phyloP scores from a whole-genome alignment of 2,113 vertebrate species.

The Colistium nudipinnis region DNA sequence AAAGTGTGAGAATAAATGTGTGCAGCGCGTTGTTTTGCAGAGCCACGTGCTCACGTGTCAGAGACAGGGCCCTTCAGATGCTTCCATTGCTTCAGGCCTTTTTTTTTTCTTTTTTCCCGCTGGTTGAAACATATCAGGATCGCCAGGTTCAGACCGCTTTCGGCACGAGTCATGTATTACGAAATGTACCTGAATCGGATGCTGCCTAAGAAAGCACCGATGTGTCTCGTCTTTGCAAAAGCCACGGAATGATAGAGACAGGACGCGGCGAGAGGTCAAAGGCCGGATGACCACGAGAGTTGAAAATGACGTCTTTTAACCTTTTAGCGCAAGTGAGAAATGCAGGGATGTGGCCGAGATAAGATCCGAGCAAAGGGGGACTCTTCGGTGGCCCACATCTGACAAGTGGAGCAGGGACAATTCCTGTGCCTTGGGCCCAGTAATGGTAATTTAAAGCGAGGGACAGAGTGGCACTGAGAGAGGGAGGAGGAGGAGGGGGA shows the following conservation, averaged over 20 bases:
- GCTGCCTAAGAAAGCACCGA: not conserved
- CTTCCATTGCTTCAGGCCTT: slow-evolving; percentile 33
- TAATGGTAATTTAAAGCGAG: slow-evolving; percentile 77
- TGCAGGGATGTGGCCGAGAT: slow-evolving; percentile 25
- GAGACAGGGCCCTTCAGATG: slow-evolving; percentile 35
- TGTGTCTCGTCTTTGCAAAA: slow-evolving; percentile 1
- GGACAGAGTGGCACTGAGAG: slow-evolving; percentile 53
- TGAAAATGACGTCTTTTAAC: slow-evolving; percentile 36
- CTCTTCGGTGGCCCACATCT: slow-evolving; percentile 69
- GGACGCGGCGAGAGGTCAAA: not conserved
- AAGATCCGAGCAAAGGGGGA: slow-evolving; percentile 24
- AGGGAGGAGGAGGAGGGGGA: slow-evolving; percentile 26
- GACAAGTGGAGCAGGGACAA: slow-evolving; percentile 76
- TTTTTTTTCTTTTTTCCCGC: slow-evolving; percentile 36
- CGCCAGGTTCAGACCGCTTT: slow-evolving; percentile 42
- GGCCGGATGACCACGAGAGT: slow-evolving; percentile 16
- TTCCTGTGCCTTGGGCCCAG: slow-evolving; percentile 59
- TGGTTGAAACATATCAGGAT: slow-evolving; percentile 42
- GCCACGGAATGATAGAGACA: not conserved
- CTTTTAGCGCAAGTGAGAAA: slow-evolving; percentile 23
- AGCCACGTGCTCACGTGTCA: slow-evolving; percentile 64
- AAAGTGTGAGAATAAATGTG: not conserved
- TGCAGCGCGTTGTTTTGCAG: slow-evolving; percentile 51
- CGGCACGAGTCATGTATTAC: slow-evolving; percentile 15
- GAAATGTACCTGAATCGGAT: slow-evolving; percentile 24